Base-by-base conservation (phyloP, 2,113 vertebrate genomes). In the Phalacrocorax brasilianus region DNA sequence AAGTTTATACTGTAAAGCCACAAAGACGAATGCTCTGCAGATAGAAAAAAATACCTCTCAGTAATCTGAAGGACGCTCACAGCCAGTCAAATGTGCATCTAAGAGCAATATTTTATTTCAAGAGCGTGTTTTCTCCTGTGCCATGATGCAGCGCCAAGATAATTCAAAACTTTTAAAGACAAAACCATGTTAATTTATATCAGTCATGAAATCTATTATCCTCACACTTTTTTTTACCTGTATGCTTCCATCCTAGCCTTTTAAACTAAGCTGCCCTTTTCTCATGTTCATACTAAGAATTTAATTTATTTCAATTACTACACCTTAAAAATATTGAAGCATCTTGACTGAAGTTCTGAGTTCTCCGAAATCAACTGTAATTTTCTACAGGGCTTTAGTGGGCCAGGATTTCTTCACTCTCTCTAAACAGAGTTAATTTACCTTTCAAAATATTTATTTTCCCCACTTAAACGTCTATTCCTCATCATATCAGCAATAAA, bases 71-170 rank as follows among this genome's bases (percentile, higher is more conserved):
- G 40, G n/a, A 75, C 17, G 23, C 44, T 79, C 30, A 23, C 22
- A 72, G 71, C 3, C 52, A 82, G 75, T 9, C 67, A 91, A 67
- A 59, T 0, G 1, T 0, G 0, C 20, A 38, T 38, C 44, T 55
- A 67, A 78, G 42, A 78, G 56, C 7, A 67, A 14, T 44, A n/a
- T 18, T 71, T 67, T 58, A 42, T 88, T 85, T 85, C 56, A 45
- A 74, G 66, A 83, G 44, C 1, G 0, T 0, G 2, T 76, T 6
- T 53, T 45, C 49, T 70, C 33, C 78, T 52, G 14, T 67, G 47
- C 20, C 38, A 59, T 7, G 8, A 78, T 24, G 17, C 3, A 75
- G 38, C 23, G 23, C 28, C 45, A 81, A 40, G 49, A 56, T 49
- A 89, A 74, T 74, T 42, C 17, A 81, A 66, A 82, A 77, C 35